A percentile compares a stretch with the other conserved stretches of the same genome.
These are phyloP conservation scores for Aspidiotus rigidus DNA, from an alignment of 2,888 invertebrate genomes.

Conservation along the genomic window DNA sequence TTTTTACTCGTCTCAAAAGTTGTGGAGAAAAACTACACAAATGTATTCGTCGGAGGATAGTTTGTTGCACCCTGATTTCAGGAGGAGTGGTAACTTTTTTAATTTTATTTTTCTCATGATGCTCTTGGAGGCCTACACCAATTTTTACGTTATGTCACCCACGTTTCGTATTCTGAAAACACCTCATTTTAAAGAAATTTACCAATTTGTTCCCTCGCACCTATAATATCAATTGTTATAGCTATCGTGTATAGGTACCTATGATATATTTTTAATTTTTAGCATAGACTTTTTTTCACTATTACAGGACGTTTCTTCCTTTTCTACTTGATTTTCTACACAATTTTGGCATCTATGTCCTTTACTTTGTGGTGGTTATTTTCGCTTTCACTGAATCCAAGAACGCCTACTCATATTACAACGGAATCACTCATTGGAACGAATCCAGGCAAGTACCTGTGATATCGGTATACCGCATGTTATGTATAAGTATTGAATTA, in stretches of 20 bases:
- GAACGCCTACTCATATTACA: constrained; percentile 81
- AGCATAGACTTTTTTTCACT: not conserved
- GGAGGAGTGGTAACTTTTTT: too few relatives aligned
- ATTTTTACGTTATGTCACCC: too few relatives aligned
- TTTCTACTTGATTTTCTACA: constrained; percentile 93
- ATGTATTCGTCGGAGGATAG: too few relatives aligned
- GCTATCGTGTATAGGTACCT: not conserved
- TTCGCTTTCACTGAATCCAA: constrained; percentile 78
- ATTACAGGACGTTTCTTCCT: constrained; percentile 78
- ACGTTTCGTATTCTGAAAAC: too few relatives aligned
- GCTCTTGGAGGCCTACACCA: too few relatives aligned
- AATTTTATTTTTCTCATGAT: too few relatives aligned
- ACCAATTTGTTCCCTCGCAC: not conserved
- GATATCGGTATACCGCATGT: not conserved
- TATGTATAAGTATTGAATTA: not conserved
- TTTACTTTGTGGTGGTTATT: constrained; percentile 92
- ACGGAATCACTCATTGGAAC: constrained; percentile 81
- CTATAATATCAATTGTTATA: constrained; percentile 5
- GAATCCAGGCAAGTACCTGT: constrained; percentile 62
- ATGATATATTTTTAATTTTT: not conserved
- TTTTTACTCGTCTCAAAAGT: too few relatives aligned
- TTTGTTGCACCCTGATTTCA: too few relatives aligned
- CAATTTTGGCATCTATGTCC: constrained; percentile 81
- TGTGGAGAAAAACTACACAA: too few relatives aligned
- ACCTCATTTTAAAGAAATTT: too few relatives aligned